Conservation (phyloP, 2,888 invertebrate genomes). For the Epirrhoe tristata region DNA sequence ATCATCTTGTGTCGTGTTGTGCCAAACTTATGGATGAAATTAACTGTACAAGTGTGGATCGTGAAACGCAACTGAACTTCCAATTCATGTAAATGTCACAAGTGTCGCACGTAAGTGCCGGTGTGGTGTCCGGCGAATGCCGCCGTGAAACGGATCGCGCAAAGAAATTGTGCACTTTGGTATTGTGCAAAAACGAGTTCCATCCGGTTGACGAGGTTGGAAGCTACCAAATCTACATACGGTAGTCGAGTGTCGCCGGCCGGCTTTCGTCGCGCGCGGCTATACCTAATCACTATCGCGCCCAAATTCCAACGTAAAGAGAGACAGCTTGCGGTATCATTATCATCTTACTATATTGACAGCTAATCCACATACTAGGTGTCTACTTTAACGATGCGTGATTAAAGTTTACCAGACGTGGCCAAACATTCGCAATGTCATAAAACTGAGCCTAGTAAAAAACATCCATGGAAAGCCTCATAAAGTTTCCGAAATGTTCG, state of each 20-base stretch:
- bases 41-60: conserved; percentile 60
- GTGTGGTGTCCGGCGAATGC: conserved; percentile 73
- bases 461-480: neutral
- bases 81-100: conserved; percentile 77
- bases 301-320: conserved; percentile 58
- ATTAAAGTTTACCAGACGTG: conserved; percentile 21
- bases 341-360: conserved; percentile 71
- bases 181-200: conserved; percentile 76
- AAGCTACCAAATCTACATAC: conserved; percentile 70
- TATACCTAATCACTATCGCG: conserved; percentile 54
- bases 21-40: conserved; percentile 73
- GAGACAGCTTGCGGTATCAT: conserved; percentile 60
- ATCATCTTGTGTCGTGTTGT: conserved; percentile 75
- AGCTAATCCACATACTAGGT: conserved; percentile 44
- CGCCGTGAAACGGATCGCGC: conserved; percentile 67
- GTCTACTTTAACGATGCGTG: conserved; percentile 18
- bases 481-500: conserved; percentile 2
- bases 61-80: conserved; percentile 68
- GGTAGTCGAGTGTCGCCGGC: conserved; percentile 53
- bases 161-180: conserved; percentile 72
- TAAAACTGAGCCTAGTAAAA: conserved; percentile 16
- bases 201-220: conserved; percentile 60
- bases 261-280: conserved; percentile 59
- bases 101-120: conserved; percentile 68
- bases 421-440: conserved; percentile 6